These are phyloP conservation scores for Drosophila melanica DNA, from an alignment of 1,140 invertebrate genomes.

Conservation along the genomic window DNA sequence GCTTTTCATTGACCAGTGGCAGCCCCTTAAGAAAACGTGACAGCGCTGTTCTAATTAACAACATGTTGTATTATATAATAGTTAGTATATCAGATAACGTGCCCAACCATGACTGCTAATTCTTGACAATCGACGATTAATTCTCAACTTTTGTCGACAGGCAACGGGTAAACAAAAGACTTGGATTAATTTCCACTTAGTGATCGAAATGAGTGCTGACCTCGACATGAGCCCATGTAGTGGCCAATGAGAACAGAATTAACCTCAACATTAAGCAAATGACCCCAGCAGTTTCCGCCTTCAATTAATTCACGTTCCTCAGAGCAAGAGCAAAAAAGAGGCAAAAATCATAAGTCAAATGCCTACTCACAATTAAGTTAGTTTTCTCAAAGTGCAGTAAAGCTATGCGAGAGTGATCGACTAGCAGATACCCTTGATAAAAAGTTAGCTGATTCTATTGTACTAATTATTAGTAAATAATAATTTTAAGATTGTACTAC, in stretches of 20 bases:
- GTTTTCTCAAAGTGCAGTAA: neutral
- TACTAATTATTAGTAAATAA: too few relatives aligned
- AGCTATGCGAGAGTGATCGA: neutral
- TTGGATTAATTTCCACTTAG: constrained; percentile 67
- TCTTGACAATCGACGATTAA: constrained; percentile 59
- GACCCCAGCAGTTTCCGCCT: constrained; percentile 64
- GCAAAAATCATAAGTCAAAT: constrained; percentile 52
- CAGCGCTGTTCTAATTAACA: constrained; percentile 63
- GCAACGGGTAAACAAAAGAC: constrained; percentile 5
- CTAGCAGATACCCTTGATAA: neutral
- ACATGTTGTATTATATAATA: constrained; percentile 38
- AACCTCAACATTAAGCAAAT: constrained; percentile 49
- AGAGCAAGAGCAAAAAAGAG: constrained; percentile 12
- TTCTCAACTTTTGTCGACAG: constrained; percentile 51
- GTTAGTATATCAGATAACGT: constrained; percentile 28
- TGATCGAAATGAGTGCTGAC: constrained; percentile 37
- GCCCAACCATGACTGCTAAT: constrained; percentile 39
- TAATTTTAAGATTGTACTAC: too few relatives aligned
- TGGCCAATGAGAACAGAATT: constrained; percentile 35
- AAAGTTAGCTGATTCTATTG: neutral
- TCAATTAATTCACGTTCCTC: constrained; percentile 52
- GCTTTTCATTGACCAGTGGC: constrained; percentile 48
- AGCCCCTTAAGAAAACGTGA: constrained; percentile 57
- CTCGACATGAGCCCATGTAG: constrained; percentile 42
- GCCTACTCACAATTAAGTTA: neutral